Conservation (phyloP, 2,113 vertebrate species). For the Prochilodus magdalenae region DNA sequence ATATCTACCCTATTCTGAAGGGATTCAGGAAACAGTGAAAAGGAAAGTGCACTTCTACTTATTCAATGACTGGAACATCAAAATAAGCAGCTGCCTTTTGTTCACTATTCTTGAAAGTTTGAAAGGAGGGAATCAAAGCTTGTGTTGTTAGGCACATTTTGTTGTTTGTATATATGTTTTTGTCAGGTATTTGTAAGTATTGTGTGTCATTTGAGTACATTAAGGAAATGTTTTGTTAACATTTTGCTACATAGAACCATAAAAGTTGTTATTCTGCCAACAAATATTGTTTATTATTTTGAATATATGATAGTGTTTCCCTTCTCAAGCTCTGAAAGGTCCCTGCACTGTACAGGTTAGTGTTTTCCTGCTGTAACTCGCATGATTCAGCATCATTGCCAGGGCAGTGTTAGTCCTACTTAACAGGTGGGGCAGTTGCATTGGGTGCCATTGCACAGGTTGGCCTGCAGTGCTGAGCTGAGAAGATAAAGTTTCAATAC, state of each 20-base stretch:
- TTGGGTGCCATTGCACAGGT: no score
- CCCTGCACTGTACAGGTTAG: no score
- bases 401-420: no score
- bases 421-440: no score
- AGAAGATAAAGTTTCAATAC: no score
- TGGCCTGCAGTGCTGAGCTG: no score
- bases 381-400: no score
- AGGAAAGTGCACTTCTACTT: neutral
- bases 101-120: neutral
- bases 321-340: no score
- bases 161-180: conserved; percentile 19
- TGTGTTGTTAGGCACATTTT: conserved; percentile 20
- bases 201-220: neutral
- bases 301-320: neutral
- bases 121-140: neutral
- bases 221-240: conserved; percentile 32
- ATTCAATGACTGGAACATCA: neutral
- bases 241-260: conserved; percentile 24
- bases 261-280: conserved; percentile 7
- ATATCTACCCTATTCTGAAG: conserved; percentile 96
- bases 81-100: neutral
- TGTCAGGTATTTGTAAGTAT: neutral
- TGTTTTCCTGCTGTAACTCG: no score
- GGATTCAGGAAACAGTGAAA: conserved; percentile 87
- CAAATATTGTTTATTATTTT: neutral